Evolutionary conservation across 2,797 vertebrate genomes (phyloP).

Genomic region (Anguilla obscura): DNA sequence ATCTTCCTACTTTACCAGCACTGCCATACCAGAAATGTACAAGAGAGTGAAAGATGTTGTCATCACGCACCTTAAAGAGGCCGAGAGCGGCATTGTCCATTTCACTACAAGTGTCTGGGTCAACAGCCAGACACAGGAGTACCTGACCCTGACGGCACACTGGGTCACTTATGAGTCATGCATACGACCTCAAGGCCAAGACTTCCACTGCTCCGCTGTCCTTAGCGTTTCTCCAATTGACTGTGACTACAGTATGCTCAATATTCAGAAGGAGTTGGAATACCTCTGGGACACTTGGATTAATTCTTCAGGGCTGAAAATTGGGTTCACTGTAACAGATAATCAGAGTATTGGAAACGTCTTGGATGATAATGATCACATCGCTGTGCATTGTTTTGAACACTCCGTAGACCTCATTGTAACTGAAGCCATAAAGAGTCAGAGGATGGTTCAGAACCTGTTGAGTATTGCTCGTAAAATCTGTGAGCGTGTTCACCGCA

Average conservation of each 20-base stretch:
- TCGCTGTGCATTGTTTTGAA: constrained; percentile 90
- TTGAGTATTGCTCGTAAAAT: constrained; percentile 93
- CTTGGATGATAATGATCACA: constrained; percentile 84
- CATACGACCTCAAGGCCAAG: constrained; percentile 84
- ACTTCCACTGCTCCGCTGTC: constrained; percentile 92
- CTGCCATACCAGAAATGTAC: constrained; percentile 96
- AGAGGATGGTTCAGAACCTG: constrained; percentile 95
- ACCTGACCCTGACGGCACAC: constrained; percentile 92
- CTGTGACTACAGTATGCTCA: constrained; percentile 85
- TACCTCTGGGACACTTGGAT: constrained; percentile 97
- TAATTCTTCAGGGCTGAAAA: constrained; percentile 85
- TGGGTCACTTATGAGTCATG: constrained; percentile 91
- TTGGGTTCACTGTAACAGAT: constrained; percentile 93
- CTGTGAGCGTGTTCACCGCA: constrained; percentile 91
- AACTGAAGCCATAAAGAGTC: constrained; percentile 96
- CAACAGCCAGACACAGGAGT: constrained; percentile 92
- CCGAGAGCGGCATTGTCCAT: constrained; percentile 90
- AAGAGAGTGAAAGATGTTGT: constrained; percentile 87
- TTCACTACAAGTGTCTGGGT: constrained; percentile 97
- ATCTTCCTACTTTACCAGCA: constrained; percentile 92
- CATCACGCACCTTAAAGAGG: constrained; percentile 89
- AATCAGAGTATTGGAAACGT: constrained; percentile 82
- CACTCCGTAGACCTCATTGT: constrained; percentile 91
- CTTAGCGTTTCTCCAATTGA: constrained; percentile 90
- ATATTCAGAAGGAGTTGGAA: constrained; percentile 92